A percentile compares a stretch with the other conserved stretches of the same genome.
Evolutionary conservation across 2,113 vertebrate species (phyloP).

Genomic region (Petrocephalus zakoni): DNA sequence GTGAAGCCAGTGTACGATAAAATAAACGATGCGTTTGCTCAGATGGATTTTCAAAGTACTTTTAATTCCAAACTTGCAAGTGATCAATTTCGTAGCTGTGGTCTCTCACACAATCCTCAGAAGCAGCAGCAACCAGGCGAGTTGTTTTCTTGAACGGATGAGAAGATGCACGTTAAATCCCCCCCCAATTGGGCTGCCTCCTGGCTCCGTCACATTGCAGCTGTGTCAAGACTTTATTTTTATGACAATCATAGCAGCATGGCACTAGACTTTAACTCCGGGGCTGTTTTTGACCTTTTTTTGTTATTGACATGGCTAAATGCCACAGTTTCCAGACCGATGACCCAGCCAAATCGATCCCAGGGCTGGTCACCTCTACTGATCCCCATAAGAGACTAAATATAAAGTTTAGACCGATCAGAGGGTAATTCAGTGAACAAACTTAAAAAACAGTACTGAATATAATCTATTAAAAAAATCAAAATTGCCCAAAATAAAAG

Average conservation of each 20-base stretch:
- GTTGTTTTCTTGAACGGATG: neutral
- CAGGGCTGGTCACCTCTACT: slow-evolving; percentile 33
- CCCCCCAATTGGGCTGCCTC: neutral
- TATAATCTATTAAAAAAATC: neutral
- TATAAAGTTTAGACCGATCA: neutral
- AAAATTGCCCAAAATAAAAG: neutral
- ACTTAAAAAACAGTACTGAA: neutral
- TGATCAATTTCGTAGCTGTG: slow-evolving; percentile 80
- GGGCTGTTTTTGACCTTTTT: slow-evolving; percentile 11
- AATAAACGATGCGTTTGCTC: slow-evolving; percentile 80
- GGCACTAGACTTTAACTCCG: neutral
- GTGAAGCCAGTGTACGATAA: slow-evolving; percentile 97
- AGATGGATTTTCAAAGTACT: slow-evolving; percentile 59
- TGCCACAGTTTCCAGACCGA: neutral
- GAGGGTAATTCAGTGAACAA: neutral
- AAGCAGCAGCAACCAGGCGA: slow-evolving; percentile 57
- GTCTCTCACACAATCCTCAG: slow-evolving; percentile 55
- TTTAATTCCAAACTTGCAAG: slow-evolving; percentile 76
- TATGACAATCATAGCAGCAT: neutral
- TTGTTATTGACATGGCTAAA: slow-evolving; percentile 6
- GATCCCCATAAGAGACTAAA: slow-evolving; percentile 31
- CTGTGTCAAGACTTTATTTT: neutral
- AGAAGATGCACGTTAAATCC: neutral
- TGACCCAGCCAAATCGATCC: slow-evolving; percentile 55
- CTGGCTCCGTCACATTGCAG: neutral